A percentile compares a stretch with the other conserved stretches of the same genome.
phyloP scores from a whole-genome alignment of 2,113 vertebrate species.

The Myrmecophaga tridactyla region DNA sequence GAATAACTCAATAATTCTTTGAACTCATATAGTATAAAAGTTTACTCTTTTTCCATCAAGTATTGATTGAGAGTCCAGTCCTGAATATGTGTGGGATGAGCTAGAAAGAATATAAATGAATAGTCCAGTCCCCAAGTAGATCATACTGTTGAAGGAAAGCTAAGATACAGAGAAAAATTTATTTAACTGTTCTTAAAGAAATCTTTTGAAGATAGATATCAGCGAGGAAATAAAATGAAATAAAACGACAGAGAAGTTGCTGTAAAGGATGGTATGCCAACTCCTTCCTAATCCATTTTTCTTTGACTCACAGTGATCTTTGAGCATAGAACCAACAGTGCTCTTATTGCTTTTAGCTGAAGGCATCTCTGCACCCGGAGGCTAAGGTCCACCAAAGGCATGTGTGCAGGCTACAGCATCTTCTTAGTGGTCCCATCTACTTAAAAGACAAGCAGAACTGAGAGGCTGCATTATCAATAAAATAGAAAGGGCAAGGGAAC shows the following conservation, averaged over 20 bases:
- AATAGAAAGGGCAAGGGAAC: background rate
- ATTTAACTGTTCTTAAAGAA: background rate
- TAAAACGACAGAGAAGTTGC: background rate
- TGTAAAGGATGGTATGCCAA: background rate
- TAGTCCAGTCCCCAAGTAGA: background rate
- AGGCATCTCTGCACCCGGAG: background rate
- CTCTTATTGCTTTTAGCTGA: background rate
- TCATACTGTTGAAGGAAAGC: background rate
- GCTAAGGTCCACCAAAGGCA: background rate
- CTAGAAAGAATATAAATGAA: background rate
- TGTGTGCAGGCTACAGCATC: rapidly evolving
- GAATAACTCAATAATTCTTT: background rate
- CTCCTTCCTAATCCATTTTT: background rate
- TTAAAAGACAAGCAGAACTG: background rate
- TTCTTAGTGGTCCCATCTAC: background rate
- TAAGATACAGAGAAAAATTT: background rate
- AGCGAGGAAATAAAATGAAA: conserved; percentile 8
- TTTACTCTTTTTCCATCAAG: background rate
- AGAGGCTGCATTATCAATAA: background rate
- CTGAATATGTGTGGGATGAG: background rate
- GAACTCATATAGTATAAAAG: background rate
- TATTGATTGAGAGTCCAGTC: background rate
- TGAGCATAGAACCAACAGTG: background rate
- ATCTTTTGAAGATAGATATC: background rate
- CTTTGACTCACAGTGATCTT: background rate